These are phyloP conservation scores for Hydrotaea cyrtoneurina DNA, from an alignment of 2,888 invertebrate species.

Conservation along the genomic window DNA sequence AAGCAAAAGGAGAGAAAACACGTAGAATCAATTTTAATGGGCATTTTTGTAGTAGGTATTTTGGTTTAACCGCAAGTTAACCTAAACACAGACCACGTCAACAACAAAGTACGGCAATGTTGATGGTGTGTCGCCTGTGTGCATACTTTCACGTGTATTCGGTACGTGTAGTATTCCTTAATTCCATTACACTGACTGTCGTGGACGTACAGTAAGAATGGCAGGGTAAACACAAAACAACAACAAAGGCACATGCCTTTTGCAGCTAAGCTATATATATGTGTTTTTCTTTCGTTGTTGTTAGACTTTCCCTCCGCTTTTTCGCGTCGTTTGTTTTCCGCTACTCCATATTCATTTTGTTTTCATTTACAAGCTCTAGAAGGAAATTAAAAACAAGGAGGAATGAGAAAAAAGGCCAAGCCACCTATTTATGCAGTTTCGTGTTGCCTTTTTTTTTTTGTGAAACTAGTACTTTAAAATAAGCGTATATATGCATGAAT, in stretches of 20 bases:
- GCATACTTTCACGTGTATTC: slow-evolving; percentile 39
- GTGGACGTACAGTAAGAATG: neutral
- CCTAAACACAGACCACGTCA: slow-evolving; percentile 47
- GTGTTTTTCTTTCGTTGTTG: neutral
- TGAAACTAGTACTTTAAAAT: neutral
- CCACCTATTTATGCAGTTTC: slow-evolving; percentile 49
- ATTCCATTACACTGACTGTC: neutral
- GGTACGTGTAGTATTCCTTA: neutral
- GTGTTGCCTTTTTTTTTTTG: slow-evolving; percentile 44
- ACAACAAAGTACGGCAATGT: neutral
- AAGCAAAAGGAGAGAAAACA: neutral
- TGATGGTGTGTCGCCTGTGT: neutral
- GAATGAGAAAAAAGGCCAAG: neutral
- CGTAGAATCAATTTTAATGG: slow-evolving; percentile 57
- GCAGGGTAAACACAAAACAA: neutral
- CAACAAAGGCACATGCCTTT: neutral
- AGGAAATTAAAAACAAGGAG: slow-evolving; percentile 32
- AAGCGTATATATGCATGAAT: no score
- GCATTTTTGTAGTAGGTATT: slow-evolving; percentile 55
- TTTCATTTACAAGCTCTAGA: slow-evolving; percentile 7
- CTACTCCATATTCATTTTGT: neutral
- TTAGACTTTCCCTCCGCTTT: no score
- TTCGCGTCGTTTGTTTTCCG: neutral
- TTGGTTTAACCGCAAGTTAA: slow-evolving; percentile 62
- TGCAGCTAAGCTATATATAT: neutral